Conservation (phyloP, 2,888 invertebrate species). For the Leptinotarsa peninsularis region DNA sequence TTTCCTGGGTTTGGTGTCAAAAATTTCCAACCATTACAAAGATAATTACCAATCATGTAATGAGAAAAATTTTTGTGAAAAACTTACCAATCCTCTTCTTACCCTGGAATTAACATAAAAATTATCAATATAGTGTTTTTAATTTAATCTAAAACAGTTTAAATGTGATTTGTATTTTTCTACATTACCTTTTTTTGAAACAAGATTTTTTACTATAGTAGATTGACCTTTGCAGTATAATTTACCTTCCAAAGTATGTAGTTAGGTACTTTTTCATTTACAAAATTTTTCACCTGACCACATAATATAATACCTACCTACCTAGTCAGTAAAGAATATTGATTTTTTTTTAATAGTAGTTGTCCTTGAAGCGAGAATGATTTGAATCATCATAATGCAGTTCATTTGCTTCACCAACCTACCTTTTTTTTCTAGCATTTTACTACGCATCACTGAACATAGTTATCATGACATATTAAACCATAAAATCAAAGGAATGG, state of each 20-base stretch:
- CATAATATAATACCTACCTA: constrained; percentile 9
- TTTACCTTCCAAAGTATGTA: neutral
- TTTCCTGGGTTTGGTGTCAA: constrained; percentile 5
- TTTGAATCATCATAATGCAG: neutral
- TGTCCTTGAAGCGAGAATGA: constrained; percentile 3
- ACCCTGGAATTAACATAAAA: constrained; percentile 62
- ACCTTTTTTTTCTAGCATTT: constrained; percentile 21
- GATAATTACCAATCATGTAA: constrained; percentile 37
- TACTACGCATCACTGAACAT: constrained; percentile 9
- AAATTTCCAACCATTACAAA: constrained; percentile 28
- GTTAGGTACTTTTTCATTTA: neutral
- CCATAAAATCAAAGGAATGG: constrained; percentile 21
- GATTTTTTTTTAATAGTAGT: constrained; percentile 11
- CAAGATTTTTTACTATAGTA: neutral
- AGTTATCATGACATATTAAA: constrained; percentile 6
- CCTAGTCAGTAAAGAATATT: constrained; percentile 4
- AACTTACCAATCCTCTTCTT: constrained; percentile 65
- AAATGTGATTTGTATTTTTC: constrained; percentile 26
- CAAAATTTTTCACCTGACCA: neutral
- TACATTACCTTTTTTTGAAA: constrained; percentile 40
- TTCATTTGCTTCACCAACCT: constrained; percentile 4
- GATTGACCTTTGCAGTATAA: neutral
- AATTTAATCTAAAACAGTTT: constrained; percentile 29
- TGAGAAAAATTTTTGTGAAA: constrained; percentile 43
- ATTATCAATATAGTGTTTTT: constrained; percentile 51